phyloP scores from a whole-genome alignment of 2,888 invertebrate species.

The Listrodromus nycthemerus region DNA sequence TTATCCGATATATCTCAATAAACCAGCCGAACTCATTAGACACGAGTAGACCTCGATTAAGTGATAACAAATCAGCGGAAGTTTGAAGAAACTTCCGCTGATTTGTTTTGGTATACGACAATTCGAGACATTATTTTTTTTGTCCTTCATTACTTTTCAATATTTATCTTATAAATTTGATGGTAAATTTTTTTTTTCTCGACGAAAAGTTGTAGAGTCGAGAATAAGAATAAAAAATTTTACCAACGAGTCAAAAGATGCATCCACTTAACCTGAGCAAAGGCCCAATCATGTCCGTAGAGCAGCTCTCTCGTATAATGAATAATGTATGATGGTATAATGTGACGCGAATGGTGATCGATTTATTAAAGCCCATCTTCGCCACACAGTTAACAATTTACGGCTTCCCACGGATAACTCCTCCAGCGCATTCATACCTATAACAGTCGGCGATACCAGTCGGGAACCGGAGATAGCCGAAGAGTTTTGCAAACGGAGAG shows the following conservation, averaged over 20 bases:
- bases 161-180: too few relatives aligned
- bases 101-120: not conserved
- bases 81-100: not conserved
- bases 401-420: slow-evolving; percentile 1
- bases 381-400: not conserved
- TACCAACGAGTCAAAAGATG: not conserved
- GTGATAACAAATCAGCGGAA: too few relatives aligned
- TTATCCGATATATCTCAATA: slow-evolving; percentile 12
- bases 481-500: slow-evolving; percentile 27
- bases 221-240: too few relatives aligned
- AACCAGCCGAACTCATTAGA: slow-evolving; percentile 37
- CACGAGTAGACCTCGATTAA: slow-evolving; percentile 3
- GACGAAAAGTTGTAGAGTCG: too few relatives aligned
- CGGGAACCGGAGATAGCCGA: not conserved
- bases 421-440: not conserved
- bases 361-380: slow-evolving; percentile 18
- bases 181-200: too few relatives aligned
- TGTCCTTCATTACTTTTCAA: too few relatives aligned
- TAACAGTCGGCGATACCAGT: not conserved
- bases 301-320: too few relatives aligned
- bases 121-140: not conserved
- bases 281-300: not conserved
- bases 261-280: not conserved
- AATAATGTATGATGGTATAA: too few relatives aligned
- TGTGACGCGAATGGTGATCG: slow-evolving; percentile 31